Percentiles rank a stretch among this genome's conserved stretches.
Conservation (phyloP, 92 coral and sea anemone species). For the Metridium senile region DNA sequence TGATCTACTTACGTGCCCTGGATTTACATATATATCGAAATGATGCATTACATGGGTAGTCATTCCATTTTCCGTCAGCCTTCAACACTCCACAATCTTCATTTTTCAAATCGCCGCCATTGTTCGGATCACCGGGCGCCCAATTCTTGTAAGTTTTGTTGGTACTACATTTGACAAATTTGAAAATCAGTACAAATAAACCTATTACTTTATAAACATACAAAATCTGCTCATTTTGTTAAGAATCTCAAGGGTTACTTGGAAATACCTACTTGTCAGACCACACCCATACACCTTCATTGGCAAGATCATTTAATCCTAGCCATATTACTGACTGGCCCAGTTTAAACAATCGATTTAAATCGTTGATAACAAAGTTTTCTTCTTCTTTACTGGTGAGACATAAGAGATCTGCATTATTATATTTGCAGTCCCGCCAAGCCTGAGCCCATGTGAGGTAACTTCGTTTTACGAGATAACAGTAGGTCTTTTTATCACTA, state of each 20-base stretch:
- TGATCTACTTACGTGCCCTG: constrained; percentile 38
- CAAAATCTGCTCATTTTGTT: too few species aligned
- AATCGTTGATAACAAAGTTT: constrained; percentile 59
- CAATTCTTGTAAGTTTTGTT: constrained; percentile 55
- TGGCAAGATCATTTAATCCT: constrained; percentile 53
- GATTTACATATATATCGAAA: constrained; percentile 73
- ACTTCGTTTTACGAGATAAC: constrained; percentile 32
- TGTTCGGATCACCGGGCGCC: constrained; percentile 80
- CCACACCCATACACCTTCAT: constrained; percentile 75
- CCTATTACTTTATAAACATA: too few species aligned
- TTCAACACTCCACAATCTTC: constrained; percentile 70
- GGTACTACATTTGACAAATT: constrained; percentile 27
- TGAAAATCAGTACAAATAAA: background rate
- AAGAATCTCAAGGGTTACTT: too few species aligned
- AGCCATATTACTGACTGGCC: constrained; percentile 63
- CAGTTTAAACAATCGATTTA: constrained; percentile 30
- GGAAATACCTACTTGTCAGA: constrained; percentile 58
- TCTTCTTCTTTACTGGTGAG: constrained; percentile 61
- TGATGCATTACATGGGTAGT: constrained; percentile 73
- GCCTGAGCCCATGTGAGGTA: constrained; percentile 37
- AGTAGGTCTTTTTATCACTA: constrained; percentile 20
- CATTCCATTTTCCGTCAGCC: constrained; percentile 70
- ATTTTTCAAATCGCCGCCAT: constrained; percentile 51
- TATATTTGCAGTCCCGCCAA: constrained; percentile 25
- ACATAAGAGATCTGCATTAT: constrained; percentile 63